Evolutionary conservation across 2,888 invertebrate species (phyloP).

Genomic region (Lutraria lutraria): DNA sequence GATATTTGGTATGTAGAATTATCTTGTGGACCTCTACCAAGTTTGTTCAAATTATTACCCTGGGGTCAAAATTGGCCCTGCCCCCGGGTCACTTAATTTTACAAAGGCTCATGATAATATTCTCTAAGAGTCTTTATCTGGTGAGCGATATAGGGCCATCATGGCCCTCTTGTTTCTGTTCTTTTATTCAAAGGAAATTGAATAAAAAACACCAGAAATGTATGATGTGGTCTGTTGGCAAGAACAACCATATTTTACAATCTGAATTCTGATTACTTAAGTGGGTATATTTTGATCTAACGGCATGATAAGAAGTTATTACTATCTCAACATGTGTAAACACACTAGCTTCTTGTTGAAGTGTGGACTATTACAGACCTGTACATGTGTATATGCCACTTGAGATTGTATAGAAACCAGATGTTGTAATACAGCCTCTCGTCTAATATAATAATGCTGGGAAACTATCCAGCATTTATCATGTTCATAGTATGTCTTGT

Average conservation of each 20-base stretch:
- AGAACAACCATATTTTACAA: not conserved
- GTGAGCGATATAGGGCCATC: no score
- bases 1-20: no score
- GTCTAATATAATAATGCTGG: not conserved
- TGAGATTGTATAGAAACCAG: not conserved
- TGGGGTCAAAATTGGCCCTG: no score
- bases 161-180: no score
- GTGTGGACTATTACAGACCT: not conserved
- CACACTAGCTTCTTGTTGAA: slow-evolving; percentile 2
- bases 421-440: not conserved
- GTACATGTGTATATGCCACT: not conserved
- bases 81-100: no score
- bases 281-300: not conserved
- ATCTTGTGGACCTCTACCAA: no score
- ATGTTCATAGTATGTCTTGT: not conserved
- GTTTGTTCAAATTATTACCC: no score
- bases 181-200: not conserved
- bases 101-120: no score
- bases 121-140: no score
- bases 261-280: not conserved
- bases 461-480: not conserved
- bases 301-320: not conserved
- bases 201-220: not conserved
- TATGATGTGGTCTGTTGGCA: not conserved
- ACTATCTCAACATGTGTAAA: slow-evolving; percentile 4